Base-by-base conservation (phyloP, 1,140 invertebrate species). In the Akabosia matsudoensis region DNA sequence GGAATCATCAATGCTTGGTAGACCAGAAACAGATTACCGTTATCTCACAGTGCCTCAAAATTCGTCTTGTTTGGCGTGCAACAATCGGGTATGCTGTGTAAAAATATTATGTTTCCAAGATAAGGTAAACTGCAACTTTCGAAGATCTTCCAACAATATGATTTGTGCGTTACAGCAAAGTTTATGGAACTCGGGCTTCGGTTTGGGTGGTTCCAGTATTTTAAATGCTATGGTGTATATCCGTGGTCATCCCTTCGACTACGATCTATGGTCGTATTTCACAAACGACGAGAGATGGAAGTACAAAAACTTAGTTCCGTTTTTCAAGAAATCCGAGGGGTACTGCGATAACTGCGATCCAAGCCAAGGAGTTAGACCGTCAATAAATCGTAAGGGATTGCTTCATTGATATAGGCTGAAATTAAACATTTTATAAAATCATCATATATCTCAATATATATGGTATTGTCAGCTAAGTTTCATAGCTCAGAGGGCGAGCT, bases 11-110 rank as follows among this genome's bases (percentile, higher is more conserved):
- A 30, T 67, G 61, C 61, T 67, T 28, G 28, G 61, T n/a, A 2
- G 61, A 7, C 61, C 61, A 13, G 61, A 67, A 67, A 10, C 31
- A 4, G 61, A 67, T 67, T 67, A 67, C 28, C 28, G 61, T 30
- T 67, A 67, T 67, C 4, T 67, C 3, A 67, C 61, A 10, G 61
- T 67, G 3, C 61, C 61, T 1, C 61, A 67, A 67, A 67, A 67
- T 30, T 28, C 22, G 24, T 67, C 61, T 26, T 67, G 61, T n/a
- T 30, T 67, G 7, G 2, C 61, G 22, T 67, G 61, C 30, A 67
- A 67, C 28, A 67, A 67, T 67, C 24, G 61, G 56, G 77, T 78
- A 74, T 31, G 33, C 4, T 67, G n/a, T n/a, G n/a, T n/a, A n/a
- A n/a, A n/a, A n/a, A n/a, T n/a, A n/a, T n/a, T n/a, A n/a, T n/a